A percentile compares a stretch with the other conserved stretches of the same genome.
phyloP scores from a whole-genome alignment of 2,888 invertebrate genomes.

The Platerodrilus igneus region DNA sequence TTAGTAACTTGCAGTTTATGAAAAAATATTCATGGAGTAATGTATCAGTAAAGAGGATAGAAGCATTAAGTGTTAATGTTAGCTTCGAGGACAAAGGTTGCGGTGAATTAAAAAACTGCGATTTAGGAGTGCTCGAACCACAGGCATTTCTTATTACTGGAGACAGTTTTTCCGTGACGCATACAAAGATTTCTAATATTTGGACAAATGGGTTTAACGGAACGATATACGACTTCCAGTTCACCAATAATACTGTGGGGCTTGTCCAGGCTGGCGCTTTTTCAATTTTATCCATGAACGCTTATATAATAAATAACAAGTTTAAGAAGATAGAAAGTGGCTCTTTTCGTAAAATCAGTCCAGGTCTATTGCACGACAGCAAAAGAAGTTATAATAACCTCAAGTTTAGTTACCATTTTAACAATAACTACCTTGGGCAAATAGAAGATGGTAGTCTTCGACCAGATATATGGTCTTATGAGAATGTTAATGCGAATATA shows the following conservation, averaged over 20 bases:
- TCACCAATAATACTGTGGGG: constrained; percentile 48
- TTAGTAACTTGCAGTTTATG: constrained; percentile 49
- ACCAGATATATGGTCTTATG: constrained; percentile 51
- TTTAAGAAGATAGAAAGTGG: constrained; percentile 48
- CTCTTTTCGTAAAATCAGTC: constrained; percentile 43
- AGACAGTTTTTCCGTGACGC: constrained; percentile 37
- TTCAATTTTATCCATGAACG: constrained; percentile 33
- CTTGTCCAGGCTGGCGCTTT: constrained; percentile 48
- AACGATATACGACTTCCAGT: constrained; percentile 46
- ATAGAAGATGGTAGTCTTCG: constrained; percentile 50
- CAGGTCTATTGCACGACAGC: constrained; percentile 34
- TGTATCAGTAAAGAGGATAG: constrained; percentile 49
- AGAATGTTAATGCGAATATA: constrained; percentile 45
- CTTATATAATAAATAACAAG: constrained; percentile 45
- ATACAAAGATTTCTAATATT: constrained; percentile 47
- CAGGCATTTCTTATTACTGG: constrained; percentile 46
- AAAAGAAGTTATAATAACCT: constrained; percentile 33
- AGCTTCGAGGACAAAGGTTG: constrained; percentile 41
- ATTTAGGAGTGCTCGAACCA: constrained; percentile 46
- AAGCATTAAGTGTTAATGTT: constrained; percentile 49
- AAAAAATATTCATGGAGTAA: constrained; percentile 51
- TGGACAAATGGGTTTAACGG: constrained; percentile 49
- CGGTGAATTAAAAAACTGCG: constrained; percentile 48
- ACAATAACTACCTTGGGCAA: constrained; percentile 47
- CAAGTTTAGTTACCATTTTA: constrained; percentile 45